Evolutionary conservation across 2,797 vertebrate species (phyloP).

Genomic region (Poeciliopsis turneri): DNA sequence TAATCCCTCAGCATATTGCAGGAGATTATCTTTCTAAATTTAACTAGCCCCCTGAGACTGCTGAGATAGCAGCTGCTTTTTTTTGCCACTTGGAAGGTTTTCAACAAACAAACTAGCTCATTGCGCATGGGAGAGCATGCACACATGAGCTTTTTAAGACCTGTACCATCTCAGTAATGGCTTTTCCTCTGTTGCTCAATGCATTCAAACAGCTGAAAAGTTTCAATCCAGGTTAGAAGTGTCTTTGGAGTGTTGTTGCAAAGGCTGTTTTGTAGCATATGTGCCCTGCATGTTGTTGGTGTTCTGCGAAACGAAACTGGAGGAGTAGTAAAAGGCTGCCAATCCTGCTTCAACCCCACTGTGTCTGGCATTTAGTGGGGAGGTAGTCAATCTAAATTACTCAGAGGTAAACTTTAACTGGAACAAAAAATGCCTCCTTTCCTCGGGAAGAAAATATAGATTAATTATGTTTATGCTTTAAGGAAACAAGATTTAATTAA

Average conservation of each 20-base stretch:
- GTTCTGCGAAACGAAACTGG: slow-evolving; percentile 50
- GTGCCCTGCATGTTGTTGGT: slow-evolving; percentile 47
- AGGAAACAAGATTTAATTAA: slow-evolving; percentile 65
- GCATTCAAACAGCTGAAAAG: slow-evolving; percentile 49
- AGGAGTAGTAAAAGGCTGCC: slow-evolving; percentile 48
- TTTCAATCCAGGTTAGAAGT: slow-evolving; percentile 41
- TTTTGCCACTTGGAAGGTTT: slow-evolving; percentile 68
- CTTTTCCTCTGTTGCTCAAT: slow-evolving; percentile 43
- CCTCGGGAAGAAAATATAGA: slow-evolving; percentile 44
- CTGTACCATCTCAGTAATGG: slow-evolving; percentile 57
- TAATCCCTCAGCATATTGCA: slow-evolving; percentile 81
- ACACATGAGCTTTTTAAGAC: slow-evolving; percentile 65
- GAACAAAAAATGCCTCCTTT: slow-evolving; percentile 3
- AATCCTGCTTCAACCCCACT: slow-evolving; percentile 37
- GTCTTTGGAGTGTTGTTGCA: slow-evolving; percentile 40
- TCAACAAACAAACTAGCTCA: slow-evolving; percentile 78
- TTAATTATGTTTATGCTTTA: slow-evolving; percentile 47
- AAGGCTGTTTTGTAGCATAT: slow-evolving; percentile 50
- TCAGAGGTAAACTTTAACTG: slow-evolving; percentile 47
- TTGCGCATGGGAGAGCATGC: slow-evolving; percentile 47
- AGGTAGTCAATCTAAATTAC: slow-evolving; percentile 55
- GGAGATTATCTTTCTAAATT: slow-evolving; percentile 85
- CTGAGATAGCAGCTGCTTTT: slow-evolving; percentile 77
- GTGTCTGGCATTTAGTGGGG: slow-evolving; percentile 48
- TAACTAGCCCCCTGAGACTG: slow-evolving; percentile 76